These are phyloP conservation scores for Thereva unica DNA, from an alignment of 2,888 invertebrate genomes.

Conservation along the genomic window DNA sequence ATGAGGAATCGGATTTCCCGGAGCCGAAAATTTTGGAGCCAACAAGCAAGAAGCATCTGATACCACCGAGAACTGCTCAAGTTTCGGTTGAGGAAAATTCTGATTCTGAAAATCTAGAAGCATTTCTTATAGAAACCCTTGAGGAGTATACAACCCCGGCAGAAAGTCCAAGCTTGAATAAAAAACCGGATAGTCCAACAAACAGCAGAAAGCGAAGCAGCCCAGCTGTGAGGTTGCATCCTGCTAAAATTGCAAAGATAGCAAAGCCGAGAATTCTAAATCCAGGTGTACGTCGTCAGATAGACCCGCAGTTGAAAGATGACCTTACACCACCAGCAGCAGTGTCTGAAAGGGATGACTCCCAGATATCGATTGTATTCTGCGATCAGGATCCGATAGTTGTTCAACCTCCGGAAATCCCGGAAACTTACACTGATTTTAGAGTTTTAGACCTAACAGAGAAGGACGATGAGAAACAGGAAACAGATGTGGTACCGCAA, in stretches of 20 bases:
- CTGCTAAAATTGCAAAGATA: neutral
- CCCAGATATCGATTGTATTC: too few relatives aligned
- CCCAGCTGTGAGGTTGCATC: neutral
- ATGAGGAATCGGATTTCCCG: slow-evolving; percentile 45
- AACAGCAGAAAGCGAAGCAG: too few relatives aligned
- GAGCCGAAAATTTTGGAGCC: slow-evolving; percentile 44
- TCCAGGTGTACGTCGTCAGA: neutral
- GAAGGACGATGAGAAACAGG: neutral
- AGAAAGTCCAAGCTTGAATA: neutral
- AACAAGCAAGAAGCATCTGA: slow-evolving; percentile 46
- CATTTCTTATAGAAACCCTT: neutral
- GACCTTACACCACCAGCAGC: neutral
- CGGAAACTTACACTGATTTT: too few relatives aligned
- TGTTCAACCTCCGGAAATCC: too few relatives aligned
- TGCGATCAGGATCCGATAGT: too few relatives aligned
- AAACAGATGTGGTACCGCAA: neutral
- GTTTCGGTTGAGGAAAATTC: neutral
- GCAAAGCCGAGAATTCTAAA: neutral
- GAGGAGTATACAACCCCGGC: neutral
- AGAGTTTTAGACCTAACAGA: neutral
- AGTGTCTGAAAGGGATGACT: too few relatives aligned
- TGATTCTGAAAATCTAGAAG: neutral
- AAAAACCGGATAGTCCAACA: too few relatives aligned
- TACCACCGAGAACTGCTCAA: slow-evolving; percentile 46
- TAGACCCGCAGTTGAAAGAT: neutral